A percentile compares a stretch with the other conserved stretches of the same genome.
phyloP scores from a whole-genome alignment of 1,140 invertebrate species.

The Euwallacea similis region DNA sequence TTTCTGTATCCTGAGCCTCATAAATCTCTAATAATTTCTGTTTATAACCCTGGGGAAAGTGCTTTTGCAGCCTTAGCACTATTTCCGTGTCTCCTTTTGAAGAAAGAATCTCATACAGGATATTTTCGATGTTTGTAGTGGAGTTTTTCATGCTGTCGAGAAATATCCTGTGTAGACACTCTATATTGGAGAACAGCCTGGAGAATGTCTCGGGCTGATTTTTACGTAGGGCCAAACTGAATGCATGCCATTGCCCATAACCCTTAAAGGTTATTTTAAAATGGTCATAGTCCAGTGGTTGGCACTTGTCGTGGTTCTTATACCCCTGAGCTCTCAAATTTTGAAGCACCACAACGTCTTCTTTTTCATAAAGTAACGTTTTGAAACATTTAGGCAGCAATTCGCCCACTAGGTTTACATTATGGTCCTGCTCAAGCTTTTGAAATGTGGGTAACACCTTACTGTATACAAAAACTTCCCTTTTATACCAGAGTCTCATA shows the following conservation, averaged over 20 bases:
- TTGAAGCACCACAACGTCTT: slow-evolving; percentile 15
- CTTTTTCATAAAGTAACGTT: neutral
- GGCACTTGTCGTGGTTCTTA: slow-evolving; percentile 8
- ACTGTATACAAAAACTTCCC: neutral
- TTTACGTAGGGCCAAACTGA: slow-evolving; percentile 55
- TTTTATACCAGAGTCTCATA: neutral
- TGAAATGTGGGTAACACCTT: slow-evolving; percentile 15
- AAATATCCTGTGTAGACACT: neutral
- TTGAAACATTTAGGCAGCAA: slow-evolving; percentile 13
- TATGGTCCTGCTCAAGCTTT: slow-evolving; percentile 14
- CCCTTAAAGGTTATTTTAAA: slow-evolving; percentile 50
- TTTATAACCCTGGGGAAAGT: neutral
- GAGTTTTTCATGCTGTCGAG: neutral
- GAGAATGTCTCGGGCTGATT: slow-evolving; percentile 44
- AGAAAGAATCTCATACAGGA: neutral
- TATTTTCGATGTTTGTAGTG: neutral
- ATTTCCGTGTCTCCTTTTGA: slow-evolving; percentile 4
- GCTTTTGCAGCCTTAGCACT: neutral
- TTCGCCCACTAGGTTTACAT: neutral
- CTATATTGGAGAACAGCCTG: neutral
- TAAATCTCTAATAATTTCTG: neutral
- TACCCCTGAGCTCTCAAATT: slow-evolving; percentile 20
- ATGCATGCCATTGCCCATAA: slow-evolving; percentile 59
- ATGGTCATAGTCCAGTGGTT: slow-evolving; percentile 20
- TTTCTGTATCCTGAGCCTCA: neutral